A percentile compares a stretch with the other conserved stretches of the same genome.
These are phyloP conservation scores for Caenorhabditis brenneri DNA, from an alignment of 1,140 invertebrate species.

Conservation along the genomic window DNA sequence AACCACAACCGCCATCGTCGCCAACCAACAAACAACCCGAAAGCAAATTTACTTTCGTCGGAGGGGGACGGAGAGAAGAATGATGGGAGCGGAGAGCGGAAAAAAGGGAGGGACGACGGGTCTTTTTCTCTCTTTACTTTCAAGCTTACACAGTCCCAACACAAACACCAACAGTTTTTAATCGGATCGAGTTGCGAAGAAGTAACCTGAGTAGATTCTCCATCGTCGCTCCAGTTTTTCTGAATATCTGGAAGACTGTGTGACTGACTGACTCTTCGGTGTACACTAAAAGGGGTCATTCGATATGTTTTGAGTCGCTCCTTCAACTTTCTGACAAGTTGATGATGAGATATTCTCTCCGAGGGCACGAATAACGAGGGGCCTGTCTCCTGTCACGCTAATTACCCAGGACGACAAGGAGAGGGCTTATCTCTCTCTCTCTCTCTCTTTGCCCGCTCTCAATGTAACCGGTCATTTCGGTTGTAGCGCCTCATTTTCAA, in stretches of 20 bases:
- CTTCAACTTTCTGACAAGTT: too few species aligned
- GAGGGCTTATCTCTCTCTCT: not conserved
- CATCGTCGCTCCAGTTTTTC: too few species aligned
- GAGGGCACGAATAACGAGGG: not conserved
- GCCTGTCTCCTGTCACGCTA: not conserved
- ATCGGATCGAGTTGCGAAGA: not conserved
- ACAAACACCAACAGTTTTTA: not conserved
- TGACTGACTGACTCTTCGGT: too few species aligned
- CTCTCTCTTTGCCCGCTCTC: too few species aligned
- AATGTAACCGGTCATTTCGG: constrained; percentile 25
- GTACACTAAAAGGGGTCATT: too few species aligned
- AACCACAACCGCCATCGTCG: not conserved
- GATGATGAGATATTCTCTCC: not conserved
- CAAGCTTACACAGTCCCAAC: not conserved
- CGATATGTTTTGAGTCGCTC: too few species aligned
- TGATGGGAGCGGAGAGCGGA: not conserved
- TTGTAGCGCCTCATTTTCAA: not conserved
- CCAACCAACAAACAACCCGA: constrained; percentile 20
- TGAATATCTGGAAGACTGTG: too few species aligned
- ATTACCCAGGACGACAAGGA: not conserved
- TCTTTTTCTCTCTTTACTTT: not conserved
- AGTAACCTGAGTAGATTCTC: too few species aligned
- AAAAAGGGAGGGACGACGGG: not conserved
- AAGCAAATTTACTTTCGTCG: constrained; percentile 42
- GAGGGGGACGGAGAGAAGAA: not conserved